Percentiles rank a stretch among this genome's conserved stretches.
Conservation (phyloP, 2,797 vertebrate genomes). For the Eupleurogrammus muticus region DNA sequence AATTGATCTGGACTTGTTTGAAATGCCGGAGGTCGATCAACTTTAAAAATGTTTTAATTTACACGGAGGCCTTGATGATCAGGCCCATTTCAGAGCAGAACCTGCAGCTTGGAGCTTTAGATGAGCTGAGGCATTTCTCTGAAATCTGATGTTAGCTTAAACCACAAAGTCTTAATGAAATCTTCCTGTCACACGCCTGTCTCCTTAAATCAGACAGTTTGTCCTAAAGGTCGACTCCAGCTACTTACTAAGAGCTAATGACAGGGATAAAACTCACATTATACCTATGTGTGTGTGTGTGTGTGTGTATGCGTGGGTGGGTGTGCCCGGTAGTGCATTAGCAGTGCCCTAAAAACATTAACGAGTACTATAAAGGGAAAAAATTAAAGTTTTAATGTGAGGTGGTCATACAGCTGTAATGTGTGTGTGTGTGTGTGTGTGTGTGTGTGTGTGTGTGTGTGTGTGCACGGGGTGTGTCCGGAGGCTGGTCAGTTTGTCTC, state of each 20-base stretch:
- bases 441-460: slow-evolving; percentile 34
- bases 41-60: too few relatives aligned
- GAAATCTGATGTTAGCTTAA: too few relatives aligned
- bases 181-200: slow-evolving; percentile 1
- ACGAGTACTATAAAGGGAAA: slow-evolving; percentile 62
- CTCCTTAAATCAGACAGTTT: slow-evolving; percentile 32
- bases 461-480: slow-evolving; percentile 43
- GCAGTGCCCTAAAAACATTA: slow-evolving; percentile 50
- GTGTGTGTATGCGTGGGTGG: slow-evolving; percentile 22
- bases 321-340: slow-evolving; percentile 33
- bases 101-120: too few relatives aligned
- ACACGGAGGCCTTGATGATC: too few relatives aligned
- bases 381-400: slow-evolving; percentile 65
- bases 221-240: slow-evolving; percentile 62
- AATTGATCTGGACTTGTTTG: too few relatives aligned
- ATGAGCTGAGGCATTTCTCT: too few relatives aligned
- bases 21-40: too few relatives aligned
- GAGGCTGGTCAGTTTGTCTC: slow-evolving; percentile 73
- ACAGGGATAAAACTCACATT: slow-evolving; percentile 45
- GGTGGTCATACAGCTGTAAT: slow-evolving; percentile 39
- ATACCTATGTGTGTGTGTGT: slow-evolving; percentile 14
- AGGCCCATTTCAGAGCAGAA: too few relatives aligned
- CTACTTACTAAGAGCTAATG: slow-evolving; percentile 47
- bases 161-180: not conserved
- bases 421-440: slow-evolving; percentile 17